Evolutionary conservation across 2,113 vertebrate genomes (phyloP).

Genomic region (Cyanoramphus novaezelandiae): DNA sequence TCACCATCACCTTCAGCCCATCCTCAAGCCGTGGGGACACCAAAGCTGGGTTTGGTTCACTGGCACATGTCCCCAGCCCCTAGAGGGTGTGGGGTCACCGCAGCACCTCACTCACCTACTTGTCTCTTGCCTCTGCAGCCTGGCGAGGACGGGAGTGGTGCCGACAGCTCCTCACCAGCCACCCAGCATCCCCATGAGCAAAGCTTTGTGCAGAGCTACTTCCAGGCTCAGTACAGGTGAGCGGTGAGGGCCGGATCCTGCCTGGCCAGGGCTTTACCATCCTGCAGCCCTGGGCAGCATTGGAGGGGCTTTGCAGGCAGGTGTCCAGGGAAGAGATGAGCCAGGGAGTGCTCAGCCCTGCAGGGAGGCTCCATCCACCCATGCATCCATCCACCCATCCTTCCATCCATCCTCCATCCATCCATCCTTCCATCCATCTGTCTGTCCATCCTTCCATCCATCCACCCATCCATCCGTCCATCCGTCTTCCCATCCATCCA

Average conservation of each 20-base stretch:
- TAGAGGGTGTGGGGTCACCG: background rate
- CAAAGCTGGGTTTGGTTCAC: background rate
- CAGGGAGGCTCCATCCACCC: background rate
- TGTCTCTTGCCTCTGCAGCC: conserved; percentile 61
- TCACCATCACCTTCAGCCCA: background rate
- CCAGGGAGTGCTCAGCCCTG: accelerated
- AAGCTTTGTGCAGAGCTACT: conserved; percentile 94
- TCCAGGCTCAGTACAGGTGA: conserved; percentile 96
- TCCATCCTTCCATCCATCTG: too few species aligned
- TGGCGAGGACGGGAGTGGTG: conserved; percentile 54
- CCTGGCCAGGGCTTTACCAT: accelerated
- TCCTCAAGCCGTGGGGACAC: accelerated
- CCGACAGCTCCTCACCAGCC: conserved; percentile 10
- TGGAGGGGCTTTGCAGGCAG: background rate
- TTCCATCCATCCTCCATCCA: background rate
- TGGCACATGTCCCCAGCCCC: accelerated
- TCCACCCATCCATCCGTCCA: too few species aligned
- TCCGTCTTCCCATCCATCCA: background rate
- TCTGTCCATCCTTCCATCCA: background rate
- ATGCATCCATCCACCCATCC: background rate
- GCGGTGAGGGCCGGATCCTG: background rate
- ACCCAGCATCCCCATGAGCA: conserved; percentile 68
- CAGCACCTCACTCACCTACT: background rate
- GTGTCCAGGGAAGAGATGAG: background rate
- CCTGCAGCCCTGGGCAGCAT: accelerated